phyloP scores from a whole-genome alignment of 1,140 invertebrate species.

The Popillia japonica region DNA sequence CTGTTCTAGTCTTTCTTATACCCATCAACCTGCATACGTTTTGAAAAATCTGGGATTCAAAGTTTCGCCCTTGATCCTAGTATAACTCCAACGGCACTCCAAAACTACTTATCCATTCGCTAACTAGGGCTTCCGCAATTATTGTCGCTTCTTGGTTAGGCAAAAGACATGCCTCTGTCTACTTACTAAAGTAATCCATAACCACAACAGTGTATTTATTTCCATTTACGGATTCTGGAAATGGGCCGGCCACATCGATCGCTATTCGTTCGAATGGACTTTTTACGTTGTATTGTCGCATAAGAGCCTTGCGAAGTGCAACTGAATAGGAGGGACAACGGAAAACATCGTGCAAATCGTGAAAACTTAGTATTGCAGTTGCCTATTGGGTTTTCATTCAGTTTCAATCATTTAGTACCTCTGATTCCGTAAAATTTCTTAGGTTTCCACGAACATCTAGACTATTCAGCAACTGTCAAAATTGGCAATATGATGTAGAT shows the following conservation, averaged over 20 bases:
- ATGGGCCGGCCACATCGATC: conserved; percentile 47
- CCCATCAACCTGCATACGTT: neutral
- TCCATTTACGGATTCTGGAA: conserved; percentile 44
- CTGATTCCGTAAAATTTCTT: too few relatives aligned
- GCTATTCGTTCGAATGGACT: conserved; percentile 49
- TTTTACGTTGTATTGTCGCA: conserved; percentile 40
- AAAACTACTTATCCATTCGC: conserved; percentile 54
- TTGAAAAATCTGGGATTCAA: too few relatives aligned
- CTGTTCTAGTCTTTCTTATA: neutral
- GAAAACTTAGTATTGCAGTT: too few relatives aligned
- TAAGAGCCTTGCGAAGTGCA: conserved; percentile 38
- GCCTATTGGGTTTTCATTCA: too few relatives aligned
- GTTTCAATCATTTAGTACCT: too few relatives aligned
- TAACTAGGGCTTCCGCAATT: conserved; percentile 56
- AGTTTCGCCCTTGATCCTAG: conserved; percentile 55
- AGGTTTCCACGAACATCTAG: too few relatives aligned
- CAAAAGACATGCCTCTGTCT: conserved; percentile 55
- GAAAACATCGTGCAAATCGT: too few relatives aligned
- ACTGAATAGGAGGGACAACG: too few relatives aligned
- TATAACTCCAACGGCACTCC: conserved; percentile 57
- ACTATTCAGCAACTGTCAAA: too few relatives aligned
- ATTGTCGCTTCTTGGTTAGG: conserved; percentile 58
- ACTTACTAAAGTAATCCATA: conserved; percentile 60
- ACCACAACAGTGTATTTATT: conserved; percentile 58
- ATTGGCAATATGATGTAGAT: too few relatives aligned